A percentile compares a stretch with the other conserved stretches of the same genome.
Conservation (phyloP, 1,140 invertebrate genomes). For the Drosophila triauraria region DNA sequence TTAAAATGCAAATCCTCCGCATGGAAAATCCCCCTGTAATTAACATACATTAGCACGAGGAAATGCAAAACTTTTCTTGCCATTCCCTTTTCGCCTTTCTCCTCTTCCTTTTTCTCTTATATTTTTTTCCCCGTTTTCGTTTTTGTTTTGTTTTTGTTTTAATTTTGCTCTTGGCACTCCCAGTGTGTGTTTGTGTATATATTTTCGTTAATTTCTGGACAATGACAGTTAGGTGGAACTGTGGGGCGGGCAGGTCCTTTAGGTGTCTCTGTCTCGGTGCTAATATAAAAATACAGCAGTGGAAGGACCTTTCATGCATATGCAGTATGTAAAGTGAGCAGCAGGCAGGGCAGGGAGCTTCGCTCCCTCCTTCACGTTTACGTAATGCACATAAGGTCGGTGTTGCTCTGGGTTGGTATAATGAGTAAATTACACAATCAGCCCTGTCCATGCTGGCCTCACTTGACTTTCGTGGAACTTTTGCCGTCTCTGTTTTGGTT, state of each 20-base stretch:
- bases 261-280: conserved; percentile 34
- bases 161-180: conserved; percentile 18
- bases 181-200: conserved; percentile 58
- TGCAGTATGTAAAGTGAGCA: conserved; percentile 75
- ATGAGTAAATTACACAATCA: conserved; percentile 82
- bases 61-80: conserved; percentile 78
- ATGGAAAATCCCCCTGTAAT: conserved; percentile 84
- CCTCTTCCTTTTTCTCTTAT: conserved; percentile 3
- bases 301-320: conserved; percentile 65
- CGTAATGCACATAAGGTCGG: conserved; percentile 57
- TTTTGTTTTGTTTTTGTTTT: conserved; percentile 14
- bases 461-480: conserved; percentile 65
- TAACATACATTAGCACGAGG: conserved; percentile 84
- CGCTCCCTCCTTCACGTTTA: conserved; percentile 28
- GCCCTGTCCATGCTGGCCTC: conserved; percentile 54
- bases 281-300: conserved; percentile 76
- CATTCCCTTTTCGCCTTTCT: conserved; percentile 31
- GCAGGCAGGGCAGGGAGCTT: conserved; percentile 4
- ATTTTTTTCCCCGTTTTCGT: conserved; percentile 4
- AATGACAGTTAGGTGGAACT: conserved; percentile 82
- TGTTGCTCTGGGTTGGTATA: conserved; percentile 57
- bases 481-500: conserved; percentile 40
- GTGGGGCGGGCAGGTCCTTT: conserved; percentile 23
- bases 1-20: conserved; percentile 84
- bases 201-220: conserved; percentile 84